Evolutionary conservation across 2,113 vertebrate genomes (phyloP), one percentile per base, ranked within the genome.

Genomic region (Paedocypris sp.): DNA sequence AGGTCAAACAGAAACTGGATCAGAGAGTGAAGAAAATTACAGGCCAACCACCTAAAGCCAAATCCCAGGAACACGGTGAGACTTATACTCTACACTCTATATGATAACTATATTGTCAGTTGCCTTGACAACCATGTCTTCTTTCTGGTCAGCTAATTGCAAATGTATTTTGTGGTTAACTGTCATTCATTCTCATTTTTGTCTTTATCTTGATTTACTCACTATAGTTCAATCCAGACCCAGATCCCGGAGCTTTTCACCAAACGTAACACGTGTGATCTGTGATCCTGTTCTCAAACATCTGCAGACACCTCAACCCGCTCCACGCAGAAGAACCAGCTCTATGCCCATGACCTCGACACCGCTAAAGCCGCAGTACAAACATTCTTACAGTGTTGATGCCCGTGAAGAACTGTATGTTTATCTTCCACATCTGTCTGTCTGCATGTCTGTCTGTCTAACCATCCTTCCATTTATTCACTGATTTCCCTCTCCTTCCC

Each of bases 251-350:
- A 78, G 77, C 63, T 69, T 87, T 2, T 83, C 80, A 12, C 71
- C 77, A 26, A 72, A 76, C 45, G 62, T 78, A 2, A 75, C 69
- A n/a, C 89, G 78, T 66, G 54, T 67, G 25, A 76, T 22, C 8
- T 77, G 80, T 10, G 69, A 49, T 58, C n/a, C 74, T 6, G 29
- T 67, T 1, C 45, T 56, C 46, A 79, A 64, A 59, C 72, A 73
- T 11, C 36, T 75, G 23, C 58, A 73, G 23, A 80, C 86, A 58
- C 81, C 85, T 0, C 80, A 87, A 74, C 74, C 78, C 12, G 70
- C 80, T 15, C 73, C 56, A 1, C 73, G 82, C 74, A 56, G 73
- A 73, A 79, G 73, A 71, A 78, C 8, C 65, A 32, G 12, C 75
- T 1, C 33, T 15, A 25, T 73, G 13, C 79, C 87, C 12, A 85